Percentiles rank a stretch among this genome's conserved stretches.
Evolutionary conservation across 2,888 invertebrate species (phyloP).

Genomic region (Brachypalpus laphriformis): DNA sequence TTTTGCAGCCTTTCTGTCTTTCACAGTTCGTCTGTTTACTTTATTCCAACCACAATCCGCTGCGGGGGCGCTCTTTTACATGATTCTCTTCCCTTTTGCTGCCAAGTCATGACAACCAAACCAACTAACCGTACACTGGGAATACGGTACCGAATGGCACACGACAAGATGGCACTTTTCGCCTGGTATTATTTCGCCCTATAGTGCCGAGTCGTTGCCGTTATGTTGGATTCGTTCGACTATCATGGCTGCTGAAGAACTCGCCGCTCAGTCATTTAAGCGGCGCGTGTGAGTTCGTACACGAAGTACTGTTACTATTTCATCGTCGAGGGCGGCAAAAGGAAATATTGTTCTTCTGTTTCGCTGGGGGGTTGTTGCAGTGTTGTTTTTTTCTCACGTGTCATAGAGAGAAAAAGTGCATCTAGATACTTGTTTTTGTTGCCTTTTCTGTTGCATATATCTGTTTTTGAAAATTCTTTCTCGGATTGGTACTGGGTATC

Average conservation of each 20-base stretch:
- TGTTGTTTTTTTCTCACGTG: background rate
- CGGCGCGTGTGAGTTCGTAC: slow-evolving; percentile 71
- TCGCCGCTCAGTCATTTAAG: slow-evolving; percentile 68
- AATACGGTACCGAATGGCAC: slow-evolving; percentile 14
- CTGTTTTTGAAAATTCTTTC: background rate
- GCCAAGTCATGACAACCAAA: slow-evolving; percentile 1
- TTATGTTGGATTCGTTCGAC: slow-evolving; percentile 59
- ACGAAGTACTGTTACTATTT: slow-evolving; percentile 15
- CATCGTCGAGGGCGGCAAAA: slow-evolving; percentile 35
- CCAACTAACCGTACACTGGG: slow-evolving; percentile 1
- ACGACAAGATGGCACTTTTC: slow-evolving; percentile 49
- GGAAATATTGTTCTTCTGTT: slow-evolving; percentile 21
- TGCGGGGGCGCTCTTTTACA: slow-evolving; percentile 51
- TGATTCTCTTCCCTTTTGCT: background rate
- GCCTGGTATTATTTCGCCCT: slow-evolving; percentile 62
- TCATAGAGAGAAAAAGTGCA: slow-evolving; percentile 37
- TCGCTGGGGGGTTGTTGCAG: slow-evolving; percentile 24
- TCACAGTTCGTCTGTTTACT: slow-evolving; percentile 50
- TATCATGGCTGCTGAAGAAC: slow-evolving; percentile 61
- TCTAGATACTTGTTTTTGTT: slow-evolving; percentile 5
- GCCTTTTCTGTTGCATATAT: background rate
- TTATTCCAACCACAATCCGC: slow-evolving; percentile 16
- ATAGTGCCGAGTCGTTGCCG: slow-evolving; percentile 29
- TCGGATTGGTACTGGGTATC: background rate
- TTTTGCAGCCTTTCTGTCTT: slow-evolving; percentile 33